phyloP scores from a whole-genome alignment of 2,113 vertebrate genomes.

The Lepisosteus oculatus region DNA sequence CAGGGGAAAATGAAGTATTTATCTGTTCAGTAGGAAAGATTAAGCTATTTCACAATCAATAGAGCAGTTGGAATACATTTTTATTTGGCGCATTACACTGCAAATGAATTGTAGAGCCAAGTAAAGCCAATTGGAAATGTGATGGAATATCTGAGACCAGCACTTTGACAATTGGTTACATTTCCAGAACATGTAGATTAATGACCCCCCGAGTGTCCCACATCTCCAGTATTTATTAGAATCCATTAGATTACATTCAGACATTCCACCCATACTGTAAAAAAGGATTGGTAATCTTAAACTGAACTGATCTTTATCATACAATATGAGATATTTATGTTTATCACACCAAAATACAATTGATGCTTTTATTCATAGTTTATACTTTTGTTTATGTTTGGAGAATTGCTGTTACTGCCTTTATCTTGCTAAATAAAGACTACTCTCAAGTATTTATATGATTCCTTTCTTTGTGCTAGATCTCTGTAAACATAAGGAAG shows the following conservation, averaged over 20 bases:
- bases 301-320: conserved; percentile 64
- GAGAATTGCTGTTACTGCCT: conserved; percentile 43
- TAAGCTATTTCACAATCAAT: conserved; percentile 70
- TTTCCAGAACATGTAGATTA: conserved; percentile 79
- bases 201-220: conserved; percentile 55
- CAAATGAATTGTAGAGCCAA: conserved; percentile 68
- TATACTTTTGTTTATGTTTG: conserved; percentile 33
- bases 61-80: conserved; percentile 62
- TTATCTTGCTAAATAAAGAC: conserved; percentile 64
- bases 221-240: conserved; percentile 61
- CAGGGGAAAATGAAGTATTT: conserved; percentile 47
- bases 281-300: conserved; percentile 76
- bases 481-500: conserved; percentile 40
- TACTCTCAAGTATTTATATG: conserved; percentile 48
- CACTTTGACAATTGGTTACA: conserved; percentile 70
- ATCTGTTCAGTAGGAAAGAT: conserved; percentile 52
- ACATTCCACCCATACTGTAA: conserved; percentile 44
- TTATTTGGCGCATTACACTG: conserved; percentile 62
- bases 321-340: conserved; percentile 47
- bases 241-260: conserved; percentile 54
- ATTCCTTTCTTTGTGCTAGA: conserved; percentile 46
- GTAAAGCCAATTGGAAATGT: conserved; percentile 66
- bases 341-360: conserved; percentile 67
- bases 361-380: conserved; percentile 60
- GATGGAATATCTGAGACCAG: conserved; percentile 68